Evolutionary conservation across 2,888 invertebrate genomes (phyloP).

Genomic region (Andrena bucephala): DNA sequence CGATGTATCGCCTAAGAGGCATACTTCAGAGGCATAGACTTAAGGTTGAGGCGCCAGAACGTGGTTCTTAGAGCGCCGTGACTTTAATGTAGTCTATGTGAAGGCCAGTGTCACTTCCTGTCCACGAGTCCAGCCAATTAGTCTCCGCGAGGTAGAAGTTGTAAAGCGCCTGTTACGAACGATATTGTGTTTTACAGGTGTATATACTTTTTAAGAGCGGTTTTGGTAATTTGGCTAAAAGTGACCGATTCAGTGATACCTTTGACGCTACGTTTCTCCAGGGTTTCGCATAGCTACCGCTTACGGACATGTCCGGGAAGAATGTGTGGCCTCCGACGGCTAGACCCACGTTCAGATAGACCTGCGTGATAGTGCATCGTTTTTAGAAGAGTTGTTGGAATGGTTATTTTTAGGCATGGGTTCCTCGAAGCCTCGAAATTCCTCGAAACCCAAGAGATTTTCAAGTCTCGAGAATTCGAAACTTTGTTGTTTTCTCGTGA

Average conservation of each 20-base stretch:
- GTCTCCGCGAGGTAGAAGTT: constrained; percentile 84
- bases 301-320: constrained; percentile 88
- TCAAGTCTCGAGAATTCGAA: no score
- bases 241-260: constrained; percentile 74
- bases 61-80: constrained; percentile 85
- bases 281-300: constrained; percentile 87
- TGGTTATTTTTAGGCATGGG: no score
- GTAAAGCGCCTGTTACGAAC: constrained; percentile 73
- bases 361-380: constrained; percentile 84
- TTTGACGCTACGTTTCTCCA: constrained; percentile 91
- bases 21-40: not conserved
- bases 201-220: no score
- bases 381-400: constrained; percentile 75
- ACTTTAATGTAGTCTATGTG: constrained; percentile 88
- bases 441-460: no score
- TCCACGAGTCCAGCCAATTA: constrained; percentile 86
- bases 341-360: constrained; percentile 91
- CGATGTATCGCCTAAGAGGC: no score
- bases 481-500: no score
- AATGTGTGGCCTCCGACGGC: constrained; percentile 91
- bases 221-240: not conserved
- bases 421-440: no score
- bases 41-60: not conserved
- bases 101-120: constrained; percentile 85
- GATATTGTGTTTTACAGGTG: not conserved